Base-by-base conservation (phyloP, 2,113 vertebrate species). In the Pelvicachromis taeniatus region DNA sequence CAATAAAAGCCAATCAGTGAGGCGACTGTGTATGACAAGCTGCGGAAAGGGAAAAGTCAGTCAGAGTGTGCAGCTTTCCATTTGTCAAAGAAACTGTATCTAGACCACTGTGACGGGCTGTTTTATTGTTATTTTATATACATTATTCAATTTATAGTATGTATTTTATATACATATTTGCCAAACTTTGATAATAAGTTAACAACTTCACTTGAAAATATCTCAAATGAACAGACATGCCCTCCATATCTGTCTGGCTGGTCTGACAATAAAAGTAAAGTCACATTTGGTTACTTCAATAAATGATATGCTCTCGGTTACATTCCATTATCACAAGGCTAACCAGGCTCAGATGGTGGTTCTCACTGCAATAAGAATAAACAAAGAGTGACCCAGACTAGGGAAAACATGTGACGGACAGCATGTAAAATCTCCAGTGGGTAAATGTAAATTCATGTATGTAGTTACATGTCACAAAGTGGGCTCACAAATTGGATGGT, bases 1-100 rank as follows among this genome's bases (percentile, higher is more conserved):
- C 52, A 81, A 84, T 90, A 87, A 90, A 92, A 93, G 90, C 33
- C 79, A 88, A 81, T 89, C 84, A 86, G 38, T 65, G 83, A 89
- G 84, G 84, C 58, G 84, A 40, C 73, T 26, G 84, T 89, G 84
- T 85, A 75, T 84, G 88, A 87, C 85, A 92, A 88, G 84, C 48
- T 23, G 16, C 19, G 63, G 78, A 85, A 83, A 84, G 77, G 78
- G 75, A 79, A 77, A 53, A 52, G 80, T 77, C 77, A 48, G 26
- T 59, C 8, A 31, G 85, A 16, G 50, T n/a, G n/a, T 70, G 78
- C 78, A 53, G 38, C 61, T 54, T 31, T 65, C 58, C 13, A 84
- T 59, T 58, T 75, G 78, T 48, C 54, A 84, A 82, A 90, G 48
- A 87, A 68, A 84, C 23, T 40, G 40, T 53, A 85, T 79, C 21